phyloP scores from a whole-genome alignment of 2,113 vertebrate genomes.

The Azemiops feae region DNA sequence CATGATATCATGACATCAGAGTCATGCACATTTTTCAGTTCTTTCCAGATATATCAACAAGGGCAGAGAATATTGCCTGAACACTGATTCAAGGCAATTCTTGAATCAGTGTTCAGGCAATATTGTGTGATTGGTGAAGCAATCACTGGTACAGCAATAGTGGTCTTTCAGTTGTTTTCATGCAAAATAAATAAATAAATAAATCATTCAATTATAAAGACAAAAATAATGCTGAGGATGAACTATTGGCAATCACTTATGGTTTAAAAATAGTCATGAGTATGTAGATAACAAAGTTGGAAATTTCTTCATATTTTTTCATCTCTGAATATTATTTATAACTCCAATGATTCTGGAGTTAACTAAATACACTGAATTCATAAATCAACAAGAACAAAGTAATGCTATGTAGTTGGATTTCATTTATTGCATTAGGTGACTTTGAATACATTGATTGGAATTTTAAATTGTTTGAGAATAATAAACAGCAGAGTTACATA shows the following conservation, averaged over 20 bases:
- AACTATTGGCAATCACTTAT: conserved; percentile 16
- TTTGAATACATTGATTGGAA: conserved; percentile 61
- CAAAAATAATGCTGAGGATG: background rate
- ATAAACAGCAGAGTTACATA: conserved; percentile 32
- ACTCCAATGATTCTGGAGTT: conserved; percentile 64
- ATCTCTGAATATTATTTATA: conserved; percentile 43
- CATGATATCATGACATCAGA: background rate
- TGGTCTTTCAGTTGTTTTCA: background rate
- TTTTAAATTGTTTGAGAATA: conserved; percentile 66
- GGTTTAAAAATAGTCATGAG: conserved; percentile 16
- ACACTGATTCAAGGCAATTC: background rate
- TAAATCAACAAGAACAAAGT: conserved; percentile 64
- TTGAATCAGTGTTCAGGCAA: background rate
- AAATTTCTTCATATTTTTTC: conserved; percentile 46
- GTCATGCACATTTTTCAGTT: background rate
- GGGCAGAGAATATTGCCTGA: background rate
- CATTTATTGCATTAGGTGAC: conserved; percentile 46
- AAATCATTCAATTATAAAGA: background rate
- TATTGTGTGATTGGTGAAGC: background rate
- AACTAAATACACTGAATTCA: conserved; percentile 58
- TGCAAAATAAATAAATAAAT: background rate
- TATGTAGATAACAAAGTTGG: conserved; percentile 11
- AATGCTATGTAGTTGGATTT: conserved; percentile 56
- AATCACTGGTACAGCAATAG: background rate
- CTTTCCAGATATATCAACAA: background rate